phyloP scores from a whole-genome alignment of 2,888 invertebrate genomes.

The Oscheius onirici region DNA sequence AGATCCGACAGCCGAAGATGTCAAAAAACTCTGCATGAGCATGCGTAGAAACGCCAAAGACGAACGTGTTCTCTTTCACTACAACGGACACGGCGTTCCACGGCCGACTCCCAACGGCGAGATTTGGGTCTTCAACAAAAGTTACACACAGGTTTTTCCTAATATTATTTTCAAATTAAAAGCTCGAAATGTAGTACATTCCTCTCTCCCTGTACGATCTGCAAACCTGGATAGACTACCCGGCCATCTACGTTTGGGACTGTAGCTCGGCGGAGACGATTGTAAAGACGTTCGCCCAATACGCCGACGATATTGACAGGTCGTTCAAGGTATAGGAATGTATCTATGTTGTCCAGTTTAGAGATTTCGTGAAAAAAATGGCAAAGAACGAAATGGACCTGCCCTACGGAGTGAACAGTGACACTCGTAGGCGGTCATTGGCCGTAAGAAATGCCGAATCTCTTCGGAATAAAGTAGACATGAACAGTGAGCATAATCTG shows the following conservation, averaged over 20 bases:
- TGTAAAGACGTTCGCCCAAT: slow-evolving; percentile 82
- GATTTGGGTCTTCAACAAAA: slow-evolving; percentile 84
- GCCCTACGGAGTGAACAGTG: neutral
- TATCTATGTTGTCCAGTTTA: slow-evolving; percentile 17
- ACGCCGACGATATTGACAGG: slow-evolving; percentile 85
- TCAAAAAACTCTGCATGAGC: slow-evolving; percentile 93
- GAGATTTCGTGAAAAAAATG: slow-evolving; percentile 38
- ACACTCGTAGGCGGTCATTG: neutral
- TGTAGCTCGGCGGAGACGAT: slow-evolving; percentile 98
- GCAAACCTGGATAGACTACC: slow-evolving; percentile 98
- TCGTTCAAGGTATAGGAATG: slow-evolving; percentile 17
- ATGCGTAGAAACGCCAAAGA: slow-evolving; percentile 95
- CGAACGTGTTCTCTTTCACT: slow-evolving; percentile 85
- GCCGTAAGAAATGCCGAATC: neutral
- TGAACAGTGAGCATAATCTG: neutral
- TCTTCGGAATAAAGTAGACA: neutral
- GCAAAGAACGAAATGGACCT: neutral
- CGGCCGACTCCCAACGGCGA: slow-evolving; percentile 97
- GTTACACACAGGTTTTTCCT: slow-evolving; percentile 80
- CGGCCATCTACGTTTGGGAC: slow-evolving; percentile 98
- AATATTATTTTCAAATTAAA: neutral
- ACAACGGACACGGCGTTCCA: slow-evolving; percentile 99
- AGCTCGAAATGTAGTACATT: slow-evolving; percentile 81
- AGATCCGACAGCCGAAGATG: slow-evolving; percentile 97
- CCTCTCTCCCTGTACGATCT: slow-evolving; percentile 97